Conservation (phyloP, 1,140 invertebrate species). For the Hylaeus volcanicus region DNA sequence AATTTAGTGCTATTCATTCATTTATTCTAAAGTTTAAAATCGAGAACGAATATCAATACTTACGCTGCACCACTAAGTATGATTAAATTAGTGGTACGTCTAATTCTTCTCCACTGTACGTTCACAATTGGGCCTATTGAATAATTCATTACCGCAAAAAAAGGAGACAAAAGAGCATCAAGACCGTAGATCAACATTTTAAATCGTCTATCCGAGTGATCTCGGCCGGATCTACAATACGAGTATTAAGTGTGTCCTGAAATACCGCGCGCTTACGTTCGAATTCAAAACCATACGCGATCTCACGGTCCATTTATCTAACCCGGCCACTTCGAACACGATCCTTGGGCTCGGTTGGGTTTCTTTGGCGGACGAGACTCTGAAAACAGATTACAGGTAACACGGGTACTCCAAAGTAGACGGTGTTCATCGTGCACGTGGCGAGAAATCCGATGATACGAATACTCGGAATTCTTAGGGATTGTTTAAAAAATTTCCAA, state of each 20-base stretch:
- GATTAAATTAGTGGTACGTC: not conserved
- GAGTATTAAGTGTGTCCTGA: conserved; percentile 1
- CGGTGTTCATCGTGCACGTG: too few species aligned
- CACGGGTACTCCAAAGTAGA: too few species aligned
- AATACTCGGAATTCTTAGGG: too few species aligned
- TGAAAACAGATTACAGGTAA: not conserved
- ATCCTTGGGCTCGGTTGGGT: not conserved
- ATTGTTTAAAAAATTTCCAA: too few species aligned
- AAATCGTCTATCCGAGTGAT: conserved; percentile 7
- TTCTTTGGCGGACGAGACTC: conserved; percentile 12
- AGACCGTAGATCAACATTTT: conserved; percentile 2
- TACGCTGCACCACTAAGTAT: too few species aligned
- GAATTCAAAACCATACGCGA: conserved; percentile 22
- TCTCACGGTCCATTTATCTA: conserved; percentile 21
- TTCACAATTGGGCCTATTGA: too few species aligned
- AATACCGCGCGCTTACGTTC: not conserved
- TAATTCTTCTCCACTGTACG: not conserved
- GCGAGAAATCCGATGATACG: too few species aligned
- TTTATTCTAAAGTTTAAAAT: too few species aligned
- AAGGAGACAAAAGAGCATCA: not conserved
- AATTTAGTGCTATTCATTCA: too few species aligned
- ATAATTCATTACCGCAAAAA: not conserved
- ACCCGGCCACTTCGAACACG: not conserved
- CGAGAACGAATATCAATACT: too few species aligned
- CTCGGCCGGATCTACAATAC: not conserved